Percentiles rank a stretch among this genome's conserved stretches.
phyloP scores from a whole-genome alignment of 2,113 vertebrate species.

The Mesocricetus auratus region DNA sequence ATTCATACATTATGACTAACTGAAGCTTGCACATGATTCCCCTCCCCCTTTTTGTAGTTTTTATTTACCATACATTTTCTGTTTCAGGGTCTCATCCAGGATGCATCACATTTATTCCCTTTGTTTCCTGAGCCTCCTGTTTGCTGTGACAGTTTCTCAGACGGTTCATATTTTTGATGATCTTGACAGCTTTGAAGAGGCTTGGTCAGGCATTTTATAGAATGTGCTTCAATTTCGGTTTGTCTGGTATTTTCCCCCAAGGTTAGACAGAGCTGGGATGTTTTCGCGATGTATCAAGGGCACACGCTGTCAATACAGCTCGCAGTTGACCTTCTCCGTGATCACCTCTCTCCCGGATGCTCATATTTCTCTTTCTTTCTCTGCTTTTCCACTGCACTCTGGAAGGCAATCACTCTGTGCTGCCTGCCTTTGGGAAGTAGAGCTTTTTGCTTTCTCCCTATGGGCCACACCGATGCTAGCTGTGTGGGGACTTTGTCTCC shows the following conservation, averaged over 20 bases:
- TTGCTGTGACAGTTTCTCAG: background rate
- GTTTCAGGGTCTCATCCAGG: background rate
- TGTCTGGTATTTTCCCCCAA: background rate
- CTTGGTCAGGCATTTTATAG: background rate
- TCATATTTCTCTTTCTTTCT: background rate
- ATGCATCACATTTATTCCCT: background rate
- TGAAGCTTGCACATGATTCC: background rate
- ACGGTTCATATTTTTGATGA: background rate
- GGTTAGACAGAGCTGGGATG: background rate
- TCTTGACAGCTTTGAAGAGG: background rate
- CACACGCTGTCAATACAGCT: background rate
- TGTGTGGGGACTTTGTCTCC: background rate
- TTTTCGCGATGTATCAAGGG: background rate
- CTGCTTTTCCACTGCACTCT: background rate
- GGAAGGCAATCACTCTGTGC: background rate
- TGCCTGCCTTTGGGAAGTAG: background rate
- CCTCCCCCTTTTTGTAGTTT: background rate
- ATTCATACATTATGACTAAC: background rate
- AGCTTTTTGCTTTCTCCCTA: background rate
- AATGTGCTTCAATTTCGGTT: background rate
- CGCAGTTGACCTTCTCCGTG: accelerated
- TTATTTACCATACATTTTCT: background rate
- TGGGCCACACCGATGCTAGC: background rate
- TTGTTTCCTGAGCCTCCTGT: background rate
- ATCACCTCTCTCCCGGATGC: background rate